A percentile compares a stretch with the other conserved stretches of the same genome.
Conservation (phyloP, 2,113 vertebrate species). For the Hyperopisus bebe region DNA sequence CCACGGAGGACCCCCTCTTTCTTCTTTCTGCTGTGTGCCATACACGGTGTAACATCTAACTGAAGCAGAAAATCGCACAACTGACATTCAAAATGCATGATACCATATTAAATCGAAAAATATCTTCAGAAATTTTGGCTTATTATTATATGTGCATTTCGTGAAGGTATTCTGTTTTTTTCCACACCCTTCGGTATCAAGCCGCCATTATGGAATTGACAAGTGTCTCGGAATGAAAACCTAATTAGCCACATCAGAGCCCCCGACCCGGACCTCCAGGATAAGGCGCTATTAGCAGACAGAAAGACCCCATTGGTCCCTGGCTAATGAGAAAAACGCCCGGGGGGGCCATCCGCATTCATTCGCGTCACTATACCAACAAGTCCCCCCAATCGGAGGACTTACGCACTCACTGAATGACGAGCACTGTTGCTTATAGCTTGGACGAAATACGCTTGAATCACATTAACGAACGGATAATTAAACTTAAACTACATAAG, state of each 20-base stretch:
- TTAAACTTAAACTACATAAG: neutral
- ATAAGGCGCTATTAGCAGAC: slow-evolving; percentile 54
- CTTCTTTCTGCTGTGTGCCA: neutral
- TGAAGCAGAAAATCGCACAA: neutral
- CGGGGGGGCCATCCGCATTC: slow-evolving; percentile 6
- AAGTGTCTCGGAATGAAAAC: slow-evolving; percentile 58
- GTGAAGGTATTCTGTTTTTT: slow-evolving; percentile 32
- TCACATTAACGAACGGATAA: neutral
- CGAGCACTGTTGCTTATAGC: neutral
- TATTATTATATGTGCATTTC: neutral
- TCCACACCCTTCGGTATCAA: neutral
- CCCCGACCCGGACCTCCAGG: slow-evolving; percentile 60
- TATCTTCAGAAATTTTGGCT: neutral
- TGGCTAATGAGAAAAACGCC: slow-evolving; percentile 52
- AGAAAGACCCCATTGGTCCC: slow-evolving; percentile 49
- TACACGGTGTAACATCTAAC: neutral
- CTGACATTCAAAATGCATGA: neutral
- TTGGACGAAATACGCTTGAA: neutral
- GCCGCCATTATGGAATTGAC: slow-evolving; percentile 49
- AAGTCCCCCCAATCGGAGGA: neutral
- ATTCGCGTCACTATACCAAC: slow-evolving; percentile 2
- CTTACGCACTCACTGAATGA: neutral
- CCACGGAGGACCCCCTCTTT: neutral
- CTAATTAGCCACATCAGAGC: slow-evolving; percentile 61
- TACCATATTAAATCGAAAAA: neutral